Base-by-base conservation (phyloP, 2,888 invertebrate species). In the Cylindroiulus punctatus region DNA sequence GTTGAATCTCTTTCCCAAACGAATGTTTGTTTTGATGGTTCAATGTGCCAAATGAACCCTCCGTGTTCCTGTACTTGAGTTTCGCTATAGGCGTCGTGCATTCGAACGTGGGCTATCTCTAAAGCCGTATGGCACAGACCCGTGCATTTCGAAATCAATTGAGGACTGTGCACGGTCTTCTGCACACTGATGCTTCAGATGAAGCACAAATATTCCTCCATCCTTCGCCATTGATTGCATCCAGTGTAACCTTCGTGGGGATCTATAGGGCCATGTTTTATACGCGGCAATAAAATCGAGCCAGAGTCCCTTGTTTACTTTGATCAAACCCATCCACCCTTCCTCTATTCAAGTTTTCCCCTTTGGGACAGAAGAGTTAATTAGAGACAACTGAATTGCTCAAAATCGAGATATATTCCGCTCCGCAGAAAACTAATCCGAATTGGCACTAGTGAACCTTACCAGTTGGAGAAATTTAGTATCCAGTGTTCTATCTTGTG, bases 11-110 rank as follows among this genome's bases (percentile, higher is more conserved):
- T 65, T 65, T 65, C 65, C 26, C 65, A 65, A 26, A 65, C 65
- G 65, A 65, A 65, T 65, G 65, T 65, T 65, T 65, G 65, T 65
- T 65, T 65, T 65, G 65, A 65, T 65, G 65, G 65, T 65, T 65
- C 26, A 65, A 65, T 65, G 65, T 65, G 65, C 65, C 65, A 65
- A 65, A 65, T 65, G 65, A 26, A 65, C 8, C 65, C 26, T 12
- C 26, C 26, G 8, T 26, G 65, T 65, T 65, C 65, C 26, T 12
- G 2, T 65, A 65, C 65, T 65, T 26, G 2, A 65, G 65, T 26
- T 65, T 26, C 52, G 12, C 57, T 57, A 57, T 57, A 57, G 57
- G 57, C 57, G 57, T 57, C 19, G 26, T 22, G 14, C 65, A 26
- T 65, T 65, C 26, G 22, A 22, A 65, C 26, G 65, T 65, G 65